phyloP scores from a whole-genome alignment of 2,888 invertebrate species.

The Metellina segmentata region DNA sequence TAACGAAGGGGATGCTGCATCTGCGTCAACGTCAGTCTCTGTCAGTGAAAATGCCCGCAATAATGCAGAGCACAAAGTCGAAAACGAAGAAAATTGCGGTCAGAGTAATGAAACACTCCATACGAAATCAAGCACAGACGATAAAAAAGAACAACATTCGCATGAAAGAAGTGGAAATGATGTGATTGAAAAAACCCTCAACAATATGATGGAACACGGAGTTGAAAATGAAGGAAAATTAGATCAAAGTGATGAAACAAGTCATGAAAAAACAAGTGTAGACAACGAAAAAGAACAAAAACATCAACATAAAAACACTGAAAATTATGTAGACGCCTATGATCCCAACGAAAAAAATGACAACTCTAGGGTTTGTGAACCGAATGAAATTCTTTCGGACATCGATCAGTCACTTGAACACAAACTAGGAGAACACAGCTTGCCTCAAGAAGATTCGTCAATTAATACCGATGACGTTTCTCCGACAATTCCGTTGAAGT shows the following conservation, averaged over 20 bases:
- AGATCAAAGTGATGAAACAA: not conserved
- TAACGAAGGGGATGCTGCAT: not conserved
- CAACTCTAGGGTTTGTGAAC: no score
- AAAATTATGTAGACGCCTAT: no score
- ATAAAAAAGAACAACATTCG: not conserved
- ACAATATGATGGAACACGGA: not conserved
- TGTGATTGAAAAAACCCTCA: not conserved
- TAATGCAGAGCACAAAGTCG: not conserved
- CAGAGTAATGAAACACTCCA: not conserved
- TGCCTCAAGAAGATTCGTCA: no score
- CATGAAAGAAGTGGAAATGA: not conserved
- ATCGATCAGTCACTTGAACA: no score
- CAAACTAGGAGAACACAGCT: no score
- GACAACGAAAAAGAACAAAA: slow-evolving; percentile 14
- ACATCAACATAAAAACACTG: not conserved
- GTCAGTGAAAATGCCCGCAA: not conserved
- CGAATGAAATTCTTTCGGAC: no score
- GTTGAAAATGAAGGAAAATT: not conserved
- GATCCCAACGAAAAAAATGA: no score
- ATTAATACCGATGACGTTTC: no score
- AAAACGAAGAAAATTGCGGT: not conserved
- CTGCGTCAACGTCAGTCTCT: not conserved
- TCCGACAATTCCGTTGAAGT: no score
- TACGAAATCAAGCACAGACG: not conserved
- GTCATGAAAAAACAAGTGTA: not conserved